Evolutionary conservation across 1,140 invertebrate species (phyloP).

Genomic region (Neuroterus valhalla): DNA sequence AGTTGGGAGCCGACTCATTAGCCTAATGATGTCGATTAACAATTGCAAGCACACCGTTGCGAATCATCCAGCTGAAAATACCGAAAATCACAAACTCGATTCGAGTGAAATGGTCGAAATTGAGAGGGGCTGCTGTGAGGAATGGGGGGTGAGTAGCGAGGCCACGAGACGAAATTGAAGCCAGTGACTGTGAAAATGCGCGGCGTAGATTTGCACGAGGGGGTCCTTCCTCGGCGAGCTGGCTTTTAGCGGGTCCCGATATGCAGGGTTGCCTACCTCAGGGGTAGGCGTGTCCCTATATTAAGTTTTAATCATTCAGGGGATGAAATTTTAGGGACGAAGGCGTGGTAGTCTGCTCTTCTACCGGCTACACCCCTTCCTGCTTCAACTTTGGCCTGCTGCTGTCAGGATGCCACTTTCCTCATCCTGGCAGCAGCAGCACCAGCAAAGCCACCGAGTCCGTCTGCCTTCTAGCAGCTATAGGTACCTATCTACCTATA

Average conservation of each 20-base stretch:
- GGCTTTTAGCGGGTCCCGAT: constrained; percentile 39
- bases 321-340: constrained; percentile 71
- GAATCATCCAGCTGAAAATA: constrained; percentile 9
- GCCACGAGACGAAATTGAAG: constrained; percentile 58
- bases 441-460: neutral
- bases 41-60: constrained; percentile 39
- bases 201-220: constrained; percentile 50
- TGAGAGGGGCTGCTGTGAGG: neutral
- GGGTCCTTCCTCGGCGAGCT: constrained; percentile 37
- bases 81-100: constrained; percentile 29
- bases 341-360: constrained; percentile 73
- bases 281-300: constrained; percentile 72
- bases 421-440: neutral
- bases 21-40: constrained; percentile 59
- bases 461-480: neutral
- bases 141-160: constrained; percentile 6
- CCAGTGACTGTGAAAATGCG: constrained; percentile 64
- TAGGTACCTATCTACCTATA: neutral
- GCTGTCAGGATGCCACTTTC: constrained; percentile 43
- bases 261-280: constrained; percentile 45
- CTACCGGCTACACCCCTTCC: constrained; percentile 72
- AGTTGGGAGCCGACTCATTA: constrained; percentile 50
- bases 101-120: constrained; percentile 3
- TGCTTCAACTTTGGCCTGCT: constrained; percentile 57
- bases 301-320: constrained; percentile 75